Evolutionary conservation across 2,888 invertebrate genomes (phyloP), one percentile per base, ranked within the genome.

Genomic region (Coleophora flavipennella): DNA sequence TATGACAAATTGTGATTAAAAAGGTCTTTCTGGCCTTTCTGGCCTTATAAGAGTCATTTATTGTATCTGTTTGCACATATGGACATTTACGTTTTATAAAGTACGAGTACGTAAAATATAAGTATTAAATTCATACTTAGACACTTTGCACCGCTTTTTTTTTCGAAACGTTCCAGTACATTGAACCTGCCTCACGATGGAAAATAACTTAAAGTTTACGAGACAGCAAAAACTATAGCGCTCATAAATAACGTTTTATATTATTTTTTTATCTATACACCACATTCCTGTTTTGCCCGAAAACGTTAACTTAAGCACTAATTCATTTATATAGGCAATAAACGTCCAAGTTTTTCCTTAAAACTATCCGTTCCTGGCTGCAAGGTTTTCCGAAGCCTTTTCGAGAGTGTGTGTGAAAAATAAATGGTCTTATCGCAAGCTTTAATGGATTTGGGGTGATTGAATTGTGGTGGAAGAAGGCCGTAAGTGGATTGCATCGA

Each of bases 271-370:
- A 46, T 53, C 49, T 51, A 48, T 48, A 42, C 46, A 46, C 20
- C 43, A 41, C 44, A 45, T 50, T 55, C 54, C 57, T 54, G 50
- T 56, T 55, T 57, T 53, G 57, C 54, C 50, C 61, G 53, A 53
- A 62, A 74, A 73, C 61, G 65, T 66, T 57, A 57, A 51, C 55
- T 55, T 50, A 40, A 44, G 42, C 55, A 50, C 59, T 77, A 67
- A 71, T 53, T 78, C 76, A 68, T 66, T 55, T 72, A 68, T 66
- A 70, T 57, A 55, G 51, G 54, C 67, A 59, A 67, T 76, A 69
- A 74, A 65, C 43, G 74, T 73, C 66, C 48, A 63, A 63, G 54
- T 62, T 67, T 64, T 60, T 6, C 57, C 56, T 61, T 62, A 59
- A 58, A 69, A 71, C 63, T 63, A 62, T 63, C 60, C 48, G 51